Evolutionary conservation across 2,797 vertebrate genomes (phyloP), one percentile per base, ranked within the genome.

Genomic region (Brachyrhaphis roseni): DNA sequence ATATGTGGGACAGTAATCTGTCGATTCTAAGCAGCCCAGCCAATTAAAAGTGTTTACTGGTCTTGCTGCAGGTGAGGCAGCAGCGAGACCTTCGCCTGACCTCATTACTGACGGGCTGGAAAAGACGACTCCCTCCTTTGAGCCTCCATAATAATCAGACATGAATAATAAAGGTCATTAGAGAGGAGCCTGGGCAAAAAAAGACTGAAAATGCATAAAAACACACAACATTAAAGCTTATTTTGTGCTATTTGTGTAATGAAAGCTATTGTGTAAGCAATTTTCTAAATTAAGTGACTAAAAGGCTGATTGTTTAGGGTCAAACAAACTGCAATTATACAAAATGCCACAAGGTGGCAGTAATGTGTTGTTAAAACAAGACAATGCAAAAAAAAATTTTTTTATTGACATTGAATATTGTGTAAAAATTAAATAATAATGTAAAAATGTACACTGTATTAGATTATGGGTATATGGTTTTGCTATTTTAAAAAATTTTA

Each of bases 11-110:
- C 83, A 80, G n/a, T 90, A 87, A 91, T 90, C 81, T 76, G 80
- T 64, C 68, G 79, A 92, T 91, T 91, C 91, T 86, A 86, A 79
- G 87, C 75, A 84, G 77, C 76, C 81, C 68, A 47, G 78, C 91
- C 89, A 94, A 95, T 95, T 95, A 96, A 95, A 88, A 84, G 31
- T 90, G 90, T 94, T 93, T 94, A 91, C 92, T 74, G 79, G 90
- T 82, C 85, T 86, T 78, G 79, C 81, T 80, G 91, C 82, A 87
- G 91, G 90, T 90, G 76, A 87, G 83, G 82, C 77, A 16, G 80
- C 5, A 0, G 31, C 46, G n/a, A 78, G 90, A 91, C 93, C 91
- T 92, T 91, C 89, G 82, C 51, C 74, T 83, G 89, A 91, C 91
- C 91, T 92, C 89, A 90, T 92, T 94, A 93, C 84, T 75, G 89